Evolutionary conservation across 2,113 vertebrate genomes (phyloP).

Genomic region (Emydura subglobosa): DNA sequence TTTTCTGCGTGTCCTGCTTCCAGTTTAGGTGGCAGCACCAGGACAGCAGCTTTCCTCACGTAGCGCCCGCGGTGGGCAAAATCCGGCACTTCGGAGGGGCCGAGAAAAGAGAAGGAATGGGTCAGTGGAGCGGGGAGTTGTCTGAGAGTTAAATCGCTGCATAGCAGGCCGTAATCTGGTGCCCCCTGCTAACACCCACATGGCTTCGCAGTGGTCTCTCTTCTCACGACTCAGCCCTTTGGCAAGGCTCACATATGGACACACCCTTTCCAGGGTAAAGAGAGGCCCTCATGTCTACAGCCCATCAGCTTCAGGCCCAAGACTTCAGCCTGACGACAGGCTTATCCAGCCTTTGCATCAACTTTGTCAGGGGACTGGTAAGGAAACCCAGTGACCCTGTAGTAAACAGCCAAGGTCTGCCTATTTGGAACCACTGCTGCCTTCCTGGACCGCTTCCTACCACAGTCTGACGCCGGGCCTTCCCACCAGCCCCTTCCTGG

Average conservation of each 20-base stretch:
- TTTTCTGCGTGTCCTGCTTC: not conserved
- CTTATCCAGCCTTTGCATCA: not conserved
- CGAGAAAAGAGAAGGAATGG: accelerated
- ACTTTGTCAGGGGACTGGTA: not conserved
- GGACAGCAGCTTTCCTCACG: not conserved
- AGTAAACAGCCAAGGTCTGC: not conserved
- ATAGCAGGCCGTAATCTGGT: too few species aligned
- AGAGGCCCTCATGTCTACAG: not conserved
- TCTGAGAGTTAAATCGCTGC: too few species aligned
- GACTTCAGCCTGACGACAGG: not conserved
- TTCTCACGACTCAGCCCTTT: too few species aligned
- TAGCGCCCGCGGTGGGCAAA: not conserved
- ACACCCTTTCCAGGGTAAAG: not conserved
- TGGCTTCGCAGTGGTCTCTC: too few species aligned
- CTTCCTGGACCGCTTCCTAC: not conserved
- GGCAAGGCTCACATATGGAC: too few species aligned
- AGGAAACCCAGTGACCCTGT: not conserved
- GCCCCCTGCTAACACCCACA: too few species aligned
- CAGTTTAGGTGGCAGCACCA: not conserved
- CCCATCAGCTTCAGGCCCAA: not conserved
- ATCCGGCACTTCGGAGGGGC: accelerated
- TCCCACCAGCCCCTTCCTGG: too few species aligned
- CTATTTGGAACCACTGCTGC: not conserved
- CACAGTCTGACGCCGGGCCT: not conserved
- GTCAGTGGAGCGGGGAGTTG: too few species aligned